Base-by-base conservation (phyloP, 1,140 invertebrate species). In the Drosophila pallidifrons region DNA sequence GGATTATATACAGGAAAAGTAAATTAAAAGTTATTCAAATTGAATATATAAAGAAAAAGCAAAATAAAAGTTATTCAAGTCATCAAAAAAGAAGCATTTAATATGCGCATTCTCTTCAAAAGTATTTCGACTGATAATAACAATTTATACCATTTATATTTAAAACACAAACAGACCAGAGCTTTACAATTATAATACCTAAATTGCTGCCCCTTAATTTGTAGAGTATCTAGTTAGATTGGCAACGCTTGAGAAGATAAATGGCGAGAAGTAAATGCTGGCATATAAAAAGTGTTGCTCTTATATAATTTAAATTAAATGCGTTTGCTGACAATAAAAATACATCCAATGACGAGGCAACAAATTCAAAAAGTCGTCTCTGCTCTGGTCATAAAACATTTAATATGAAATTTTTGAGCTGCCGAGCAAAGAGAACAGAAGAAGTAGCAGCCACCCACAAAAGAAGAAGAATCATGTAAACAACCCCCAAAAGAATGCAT, bases 271-370 rank as follows among this genome's bases (percentile, higher is more conserved):
- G 54, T 64, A 41, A 75, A 64, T 46, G 67, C 52, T 32, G 75
- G 64, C 61, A 67, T 75, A 77, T 77, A 88, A 89, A 83, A 81
- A 60, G 61, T 46, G 74, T 82, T 79, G 61, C 71, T 73, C 63
- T 70, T 79, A 74, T 87, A 79, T 87, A 85, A 88, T 88, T 88
- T 88, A 88, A 88, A 88, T 88, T 88, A 88, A 88, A 88, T 79
- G 85, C 85, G 52, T 35, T 79, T 79, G 78, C 85, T 81, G 81
- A 85, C 86, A 89, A 89, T 88, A 88, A 88, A 89, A 88, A 67
- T 64, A 72, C 65, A 58, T 64, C 66, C 68, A 58, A 79, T 64
- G 59, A 74, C 54, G 70, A 13, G 57, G 75, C 64, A 54, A 79
- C 77, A 82, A 88, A 81, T 77, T 67, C 78, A 81, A 83, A 78